Evolutionary conservation across 2,888 invertebrate genomes (phyloP), one percentile per base, ranked within the genome.

Genomic region (Epirrita christyi): DNA sequence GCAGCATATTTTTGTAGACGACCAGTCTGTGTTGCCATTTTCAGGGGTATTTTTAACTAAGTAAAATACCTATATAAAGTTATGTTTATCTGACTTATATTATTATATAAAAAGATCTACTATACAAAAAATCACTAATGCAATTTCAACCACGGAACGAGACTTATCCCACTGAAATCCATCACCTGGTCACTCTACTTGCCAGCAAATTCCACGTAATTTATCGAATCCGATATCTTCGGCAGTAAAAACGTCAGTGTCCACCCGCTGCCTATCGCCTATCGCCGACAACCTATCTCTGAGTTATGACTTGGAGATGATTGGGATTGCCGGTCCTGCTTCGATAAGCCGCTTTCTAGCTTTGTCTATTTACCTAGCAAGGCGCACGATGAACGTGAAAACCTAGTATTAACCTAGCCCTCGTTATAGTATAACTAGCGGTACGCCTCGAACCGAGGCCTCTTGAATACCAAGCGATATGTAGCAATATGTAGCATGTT

Each of bases 171-270:
- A 14, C 57, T 45, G 45, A 63, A 63, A 64, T 13, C 32, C n/a
- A 41, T 40, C 44, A 63, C 56, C 47, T 63, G 64, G 67, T 13
- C 59, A 52, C 57, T 61, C 49, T 56, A 63, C 43, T 34, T 47
- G 55, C 56, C 51, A 56, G 73, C 72, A 70, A 73, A 80, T 76
- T 73, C 77, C 71, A 57, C 56, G 66, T 78, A 78, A 83, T 88
- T 87, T 86, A 86, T 85, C 71, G 73, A 61, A 61, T 63, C 66
- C 75, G 78, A 81, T 88, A 88, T 86, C 84, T 80, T 64, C 63
- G 54, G 80, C 83, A 74, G 78, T 89, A 88, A 89, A 89, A 86
- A 85, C 83, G 87, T 88, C 88, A 84, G 77, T 86, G 80, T 76
- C 73, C 70, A 74, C 75, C 68, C 75, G 73, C 72, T 72, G 75